Evolutionary conservation across 2,113 vertebrate species (phyloP).

Genomic region (Pholis gunnellus): DNA sequence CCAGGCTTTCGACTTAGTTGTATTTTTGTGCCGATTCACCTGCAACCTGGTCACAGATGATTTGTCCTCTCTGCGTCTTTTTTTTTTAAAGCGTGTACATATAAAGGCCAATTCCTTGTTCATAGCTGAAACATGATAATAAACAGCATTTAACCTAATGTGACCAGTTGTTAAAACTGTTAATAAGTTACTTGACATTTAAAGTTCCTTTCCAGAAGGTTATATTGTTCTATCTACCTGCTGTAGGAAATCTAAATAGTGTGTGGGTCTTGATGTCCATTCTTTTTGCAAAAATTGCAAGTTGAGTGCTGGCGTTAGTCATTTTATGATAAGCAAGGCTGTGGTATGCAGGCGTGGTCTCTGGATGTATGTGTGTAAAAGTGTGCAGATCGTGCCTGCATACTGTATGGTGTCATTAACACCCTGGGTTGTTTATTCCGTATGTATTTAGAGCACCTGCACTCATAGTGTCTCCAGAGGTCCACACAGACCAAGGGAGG

Average conservation of each 20-base stretch:
- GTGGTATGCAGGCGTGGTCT: constrained; percentile 1
- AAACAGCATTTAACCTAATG: constrained; percentile 7
- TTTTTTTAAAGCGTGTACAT: constrained; percentile 9
- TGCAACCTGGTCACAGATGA: constrained; percentile 13
- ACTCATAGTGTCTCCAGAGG: constrained; percentile 91
- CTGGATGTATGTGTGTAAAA: neutral
- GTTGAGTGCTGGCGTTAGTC: neutral
- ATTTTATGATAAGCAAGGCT: constrained; percentile 24
- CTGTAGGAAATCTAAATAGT: neutral
- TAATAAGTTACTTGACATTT: neutral
- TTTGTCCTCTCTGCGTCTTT: constrained; percentile 6
- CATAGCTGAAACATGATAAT: neutral
- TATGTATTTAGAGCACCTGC: constrained; percentile 84
- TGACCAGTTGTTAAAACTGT: neutral
- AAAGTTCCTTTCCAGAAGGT: neutral
- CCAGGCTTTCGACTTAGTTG: neutral
- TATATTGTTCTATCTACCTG: neutral
- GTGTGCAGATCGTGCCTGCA: constrained; percentile 20
- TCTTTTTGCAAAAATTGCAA: constrained; percentile 1
- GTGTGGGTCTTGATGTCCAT: neutral
- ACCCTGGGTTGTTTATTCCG: constrained; percentile 2
- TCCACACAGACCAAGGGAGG: constrained; percentile 88
- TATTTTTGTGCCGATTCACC: constrained; percentile 7
- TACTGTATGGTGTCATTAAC: constrained; percentile 23
- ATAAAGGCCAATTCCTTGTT: neutral